Conservation (phyloP, 2,888 invertebrate genomes). For the Ypsolopha scabrella region DNA sequence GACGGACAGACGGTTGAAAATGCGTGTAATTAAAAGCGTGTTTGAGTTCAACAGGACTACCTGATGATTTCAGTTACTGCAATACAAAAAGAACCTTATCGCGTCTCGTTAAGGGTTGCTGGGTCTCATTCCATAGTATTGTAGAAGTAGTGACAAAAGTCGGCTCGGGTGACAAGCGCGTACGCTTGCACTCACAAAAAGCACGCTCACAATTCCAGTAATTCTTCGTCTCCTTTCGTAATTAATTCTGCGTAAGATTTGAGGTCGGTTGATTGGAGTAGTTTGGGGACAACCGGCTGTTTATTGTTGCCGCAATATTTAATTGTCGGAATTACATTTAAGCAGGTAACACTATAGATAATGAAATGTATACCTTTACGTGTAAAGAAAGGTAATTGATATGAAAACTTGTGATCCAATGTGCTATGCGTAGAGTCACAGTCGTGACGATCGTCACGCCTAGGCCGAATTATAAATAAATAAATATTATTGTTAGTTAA, state of each 20-base stretch:
- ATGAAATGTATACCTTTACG: too few relatives aligned
- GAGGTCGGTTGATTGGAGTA: background rate
- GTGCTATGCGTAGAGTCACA: too few relatives aligned
- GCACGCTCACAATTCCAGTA: slow-evolving; percentile 29
- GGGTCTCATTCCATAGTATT: background rate
- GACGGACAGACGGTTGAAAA: slow-evolving; percentile 31
- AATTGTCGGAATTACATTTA: too few relatives aligned
- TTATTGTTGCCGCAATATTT: too few relatives aligned
- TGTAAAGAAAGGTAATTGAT: too few relatives aligned
- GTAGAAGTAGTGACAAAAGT: background rate
- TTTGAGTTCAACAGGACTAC: slow-evolving; percentile 17
- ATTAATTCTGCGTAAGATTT: slow-evolving; percentile 21
- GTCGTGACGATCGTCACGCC: too few relatives aligned
- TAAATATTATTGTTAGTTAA: too few relatives aligned
- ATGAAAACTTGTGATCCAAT: too few relatives aligned
- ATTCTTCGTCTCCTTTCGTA: slow-evolving; percentile 36
- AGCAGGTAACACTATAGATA: too few relatives aligned
- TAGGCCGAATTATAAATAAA: too few relatives aligned
- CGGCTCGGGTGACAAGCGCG: slow-evolving; percentile 24
- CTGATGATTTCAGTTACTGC: background rate
- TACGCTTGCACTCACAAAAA: slow-evolving; percentile 35
- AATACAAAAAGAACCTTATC: background rate
- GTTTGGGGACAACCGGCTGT: too few relatives aligned
- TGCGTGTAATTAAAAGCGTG: slow-evolving; percentile 48
- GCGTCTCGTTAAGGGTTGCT: background rate